A percentile compares a stretch with the other conserved stretches of the same genome.
Conservation (phyloP, 2,113 vertebrate species). For the Cephalopterus ornatus region DNA sequence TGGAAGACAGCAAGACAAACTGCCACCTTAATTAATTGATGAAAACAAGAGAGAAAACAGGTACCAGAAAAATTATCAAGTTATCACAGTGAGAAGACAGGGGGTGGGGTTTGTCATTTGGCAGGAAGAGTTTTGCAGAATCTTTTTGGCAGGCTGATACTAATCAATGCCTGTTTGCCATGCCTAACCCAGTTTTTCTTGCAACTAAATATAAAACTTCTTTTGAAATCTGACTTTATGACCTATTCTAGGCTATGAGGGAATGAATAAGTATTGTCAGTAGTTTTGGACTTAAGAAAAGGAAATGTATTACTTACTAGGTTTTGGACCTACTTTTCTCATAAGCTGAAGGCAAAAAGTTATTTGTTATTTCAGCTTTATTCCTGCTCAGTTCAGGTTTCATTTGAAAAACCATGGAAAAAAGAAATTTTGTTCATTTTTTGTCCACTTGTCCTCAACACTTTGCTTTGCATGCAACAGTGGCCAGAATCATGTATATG, state of each 20-base stretch:
- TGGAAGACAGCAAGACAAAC: neutral
- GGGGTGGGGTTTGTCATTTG: neutral
- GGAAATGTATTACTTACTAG: neutral
- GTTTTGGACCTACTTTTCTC: neutral
- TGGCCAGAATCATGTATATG: neutral
- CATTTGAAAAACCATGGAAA: neutral
- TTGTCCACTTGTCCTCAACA: neutral
- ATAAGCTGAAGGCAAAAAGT: neutral
- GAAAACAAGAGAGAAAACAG: neutral
- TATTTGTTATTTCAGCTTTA: neutral
- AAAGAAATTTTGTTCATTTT: neutral
- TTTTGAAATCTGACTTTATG: neutral
- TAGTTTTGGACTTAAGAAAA: neutral
- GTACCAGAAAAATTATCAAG: neutral
- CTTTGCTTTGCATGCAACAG: neutral
- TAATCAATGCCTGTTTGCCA: neutral
- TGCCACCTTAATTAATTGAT: neutral
- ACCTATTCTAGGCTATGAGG: neutral
- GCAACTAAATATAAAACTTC: neutral
- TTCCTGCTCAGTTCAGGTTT: neutral
- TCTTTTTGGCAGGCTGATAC: neutral
- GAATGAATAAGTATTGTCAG: neutral
- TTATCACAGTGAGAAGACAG: neutral
- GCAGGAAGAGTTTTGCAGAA: neutral
- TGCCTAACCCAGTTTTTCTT: neutral